phyloP scores from a whole-genome alignment of 1,140 invertebrate species.

The Linepithema humile region DNA sequence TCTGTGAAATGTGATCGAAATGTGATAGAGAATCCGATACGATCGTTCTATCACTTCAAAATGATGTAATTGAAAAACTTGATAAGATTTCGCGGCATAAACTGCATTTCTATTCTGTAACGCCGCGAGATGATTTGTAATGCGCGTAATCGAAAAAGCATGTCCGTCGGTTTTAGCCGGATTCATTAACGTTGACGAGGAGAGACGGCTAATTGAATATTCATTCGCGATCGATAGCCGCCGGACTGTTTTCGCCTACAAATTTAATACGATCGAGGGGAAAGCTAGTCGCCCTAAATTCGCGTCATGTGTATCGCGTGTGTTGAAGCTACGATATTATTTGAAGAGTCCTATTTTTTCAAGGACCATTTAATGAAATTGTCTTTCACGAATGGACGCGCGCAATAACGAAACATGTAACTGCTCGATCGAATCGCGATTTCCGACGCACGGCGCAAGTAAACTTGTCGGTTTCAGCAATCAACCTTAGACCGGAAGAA shows the following conservation, averaged over 20 bases:
- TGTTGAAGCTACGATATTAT: not conserved
- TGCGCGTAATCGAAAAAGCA: not conserved
- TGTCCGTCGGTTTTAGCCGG: not conserved
- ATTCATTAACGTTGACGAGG: slow-evolving; percentile 17
- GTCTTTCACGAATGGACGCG: not conserved
- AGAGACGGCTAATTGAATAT: slow-evolving; percentile 24
- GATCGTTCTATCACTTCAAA: not conserved
- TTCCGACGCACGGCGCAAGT: not conserved
- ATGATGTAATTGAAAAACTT: not conserved
- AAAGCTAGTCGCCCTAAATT: not conserved
- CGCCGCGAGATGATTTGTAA: not conserved
- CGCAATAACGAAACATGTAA: not conserved
- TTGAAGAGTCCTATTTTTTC: not conserved
- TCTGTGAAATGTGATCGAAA: not conserved
- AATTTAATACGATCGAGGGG: not conserved
- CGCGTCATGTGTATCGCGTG: not conserved
- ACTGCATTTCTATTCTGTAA: not conserved
- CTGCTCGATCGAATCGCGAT: not conserved
- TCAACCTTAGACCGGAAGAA: slow-evolving; percentile 98
- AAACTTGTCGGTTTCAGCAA: slow-evolving; percentile 86
- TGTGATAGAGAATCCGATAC: not conserved
- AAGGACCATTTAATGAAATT: not conserved
- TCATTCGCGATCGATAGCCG: slow-evolving; percentile 11
- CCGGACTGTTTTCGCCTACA: not conserved
- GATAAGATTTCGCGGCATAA: not conserved